Evolutionary conservation across 2,113 vertebrate species (phyloP).

Genomic region (Tauraco erythrolophus): DNA sequence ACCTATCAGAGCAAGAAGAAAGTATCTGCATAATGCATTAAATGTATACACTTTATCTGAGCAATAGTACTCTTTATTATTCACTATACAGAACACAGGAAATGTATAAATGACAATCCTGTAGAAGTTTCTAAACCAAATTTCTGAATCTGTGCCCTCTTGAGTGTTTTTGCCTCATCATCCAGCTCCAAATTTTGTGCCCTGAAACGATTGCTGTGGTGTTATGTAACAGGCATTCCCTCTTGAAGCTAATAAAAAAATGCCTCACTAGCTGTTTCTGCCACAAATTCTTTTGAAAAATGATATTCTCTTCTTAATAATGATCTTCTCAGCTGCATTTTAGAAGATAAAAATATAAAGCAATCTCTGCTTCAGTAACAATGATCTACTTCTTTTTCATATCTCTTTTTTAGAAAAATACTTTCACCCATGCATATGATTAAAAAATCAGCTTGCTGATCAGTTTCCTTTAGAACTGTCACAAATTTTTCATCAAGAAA

Average conservation of each 20-base stretch:
- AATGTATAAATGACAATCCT: neutral
- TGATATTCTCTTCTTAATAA: conserved; percentile 38
- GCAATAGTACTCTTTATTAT: neutral
- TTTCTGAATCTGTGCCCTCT: neutral
- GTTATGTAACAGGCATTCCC: conserved; percentile 37
- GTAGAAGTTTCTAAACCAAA: neutral
- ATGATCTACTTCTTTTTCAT: conserved; percentile 10
- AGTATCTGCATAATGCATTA: neutral
- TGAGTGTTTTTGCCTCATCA: neutral
- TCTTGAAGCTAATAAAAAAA: conserved; percentile 30
- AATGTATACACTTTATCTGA: neutral
- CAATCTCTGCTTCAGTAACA: conserved; percentile 13
- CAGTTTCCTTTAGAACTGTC: neutral
- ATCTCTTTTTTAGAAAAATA: conserved; percentile 12
- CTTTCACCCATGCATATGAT: conserved; percentile 4
- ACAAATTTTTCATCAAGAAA: neutral
- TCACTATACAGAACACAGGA: neutral
- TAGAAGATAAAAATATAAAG: conserved; percentile 53
- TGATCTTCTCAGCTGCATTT: conserved; percentile 21
- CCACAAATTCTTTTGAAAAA: conserved; percentile 38
- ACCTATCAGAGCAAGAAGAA: neutral
- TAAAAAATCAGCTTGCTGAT: conserved; percentile 9
- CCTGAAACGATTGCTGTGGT: neutral
- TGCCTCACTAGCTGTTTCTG: neutral
- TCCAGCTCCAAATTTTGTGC: neutral